Evolutionary conservation across 2,113 vertebrate genomes (phyloP), one percentile per base, ranked within the genome.

Genomic region (Semnornis frantzii): DNA sequence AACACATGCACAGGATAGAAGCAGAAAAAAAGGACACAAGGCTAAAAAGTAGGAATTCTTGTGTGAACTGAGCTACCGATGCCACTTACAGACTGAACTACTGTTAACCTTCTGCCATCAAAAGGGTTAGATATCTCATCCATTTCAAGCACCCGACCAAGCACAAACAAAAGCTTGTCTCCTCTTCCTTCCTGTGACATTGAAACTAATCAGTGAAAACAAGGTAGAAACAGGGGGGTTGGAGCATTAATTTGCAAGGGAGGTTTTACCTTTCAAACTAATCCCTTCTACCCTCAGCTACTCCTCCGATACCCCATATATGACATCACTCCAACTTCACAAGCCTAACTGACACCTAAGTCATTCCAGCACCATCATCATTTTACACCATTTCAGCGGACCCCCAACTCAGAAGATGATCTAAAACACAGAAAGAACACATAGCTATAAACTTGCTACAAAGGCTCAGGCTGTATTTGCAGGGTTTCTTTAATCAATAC

Each of bases 171-270:
- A 89, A 83, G 64, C 78, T 87, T 65, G 34, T 44, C 60, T 87
- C 69, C 18, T 87, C 89, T 90, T 87, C 77, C 71, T 79, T 59
- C 76, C 84, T 72, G 77, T 94, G 93, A 92, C 75, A 54, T 65
- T 85, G 69, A 95, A 92, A 89, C 84, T 88, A 92, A 95, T 90
- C 94, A 92, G 50, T 8, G 48, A 93, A 87, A 95, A 94, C 69
- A 87, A 85, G 64, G 82, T 44, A 84, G 80, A 90, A 90, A 87
- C 37, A 3, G 8, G 63, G 63, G 33, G 82, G 86, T 77, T 74
- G 62, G 62, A 82, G 72, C 69, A 92, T 87, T 85, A 92, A 89
- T 39, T 4, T 15, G 20, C 60, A 78, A 84, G 73, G 2, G 24
- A 94, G 23, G 27, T 65, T 86, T 87, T 33, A 9, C 69, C 65